Evolutionary conservation across 1,140 invertebrate species (phyloP), one percentile per base, ranked within the genome.

Genomic region (Camponotus floridanus): DNA sequence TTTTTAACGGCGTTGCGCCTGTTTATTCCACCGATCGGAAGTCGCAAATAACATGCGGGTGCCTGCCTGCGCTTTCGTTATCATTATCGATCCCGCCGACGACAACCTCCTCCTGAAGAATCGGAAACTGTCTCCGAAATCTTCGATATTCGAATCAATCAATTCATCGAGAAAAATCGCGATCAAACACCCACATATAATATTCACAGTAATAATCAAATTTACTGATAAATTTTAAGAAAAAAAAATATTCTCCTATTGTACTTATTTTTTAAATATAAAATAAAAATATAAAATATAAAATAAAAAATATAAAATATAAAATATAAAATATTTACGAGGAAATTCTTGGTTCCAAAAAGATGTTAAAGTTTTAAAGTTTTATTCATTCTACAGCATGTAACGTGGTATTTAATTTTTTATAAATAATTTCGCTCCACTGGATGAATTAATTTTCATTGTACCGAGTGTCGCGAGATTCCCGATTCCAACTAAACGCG

Each of bases 1-100:
- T 83, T 83, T 83, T 83, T 83, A 83, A 73, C 64, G 9, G 18
- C 39, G 68, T 61, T 61, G 42, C 79, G 79, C 68, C 68, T 83
- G 79, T 83, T 83, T 83, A 83, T 83, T 83, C 68, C 55, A 68
- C 55, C 79, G 68, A 83, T 83, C 79, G 55, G 68, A 83, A 83
- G 79, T 83, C 79, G 68, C 64, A 39, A 6, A 51, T 15, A 2
- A 51, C 55, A 83, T 83, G 79, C 79, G 79, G 79, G 79, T 57
- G 48, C 79, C 79, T 57, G 48, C 68, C 79, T 57, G 68, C 42
- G 79, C 79, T 48, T 55, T 73, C 68, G 68, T 83, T 61, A 61
- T 73, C 79, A 42, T 18, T 83, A 83, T 83, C 68, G 79, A 83
- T 83, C 62, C 26, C 67, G 67, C 45, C 55, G 67, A n/a, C 68